Evolutionary conservation across 2,113 vertebrate species (phyloP), one percentile per base, ranked within the genome.

Genomic region (Microcebus tavaratra): DNA sequence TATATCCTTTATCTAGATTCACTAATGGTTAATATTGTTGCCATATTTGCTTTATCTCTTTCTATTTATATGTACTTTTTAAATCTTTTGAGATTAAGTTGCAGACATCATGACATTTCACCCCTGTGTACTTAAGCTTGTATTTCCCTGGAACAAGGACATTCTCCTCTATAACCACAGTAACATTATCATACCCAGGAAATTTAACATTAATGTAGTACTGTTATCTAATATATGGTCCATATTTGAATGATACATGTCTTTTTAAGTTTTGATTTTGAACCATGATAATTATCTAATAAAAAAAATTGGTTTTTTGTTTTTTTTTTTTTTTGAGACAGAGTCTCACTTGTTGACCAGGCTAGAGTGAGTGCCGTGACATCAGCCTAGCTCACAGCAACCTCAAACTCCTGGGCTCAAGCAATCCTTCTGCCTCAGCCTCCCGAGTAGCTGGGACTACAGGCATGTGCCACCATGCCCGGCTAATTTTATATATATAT

Each of bases 31-130:
- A 87, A 59, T 39, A 36, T 75, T 90, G 59, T 80, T 86, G 61
- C 75, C 91, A 59, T 12, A 21, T 63, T 76, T 50, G 65, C 34
- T 97, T 81, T 91, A 78, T 89, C 75, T 90, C 53, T 90, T 57
- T 95, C 11, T 94, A 78, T 78, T 90, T 95, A 21, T 18, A 39
- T 76, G 11, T 68, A 70, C 57, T 93, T 90, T 78, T 78, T 75
- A 68, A 87, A 50, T 92, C 79, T 87, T 92, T 82, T 14, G 81
- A 96, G 50, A 90, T 88, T 88, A 96, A 83, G 50, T 84, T 94
- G n/a, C 42, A 87, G 93, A 63, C 50, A 31, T 67, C 42, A 6
- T 55, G 84, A 82, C 61, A 67, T 63, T 92, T 83, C 42, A 53
- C n/a, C 53, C 76, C 17, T 53, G 8, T 82, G 45, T 39, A n/a